phyloP scores from a whole-genome alignment of 2,113 vertebrate genomes.

The Dipodomys ordii region DNA sequence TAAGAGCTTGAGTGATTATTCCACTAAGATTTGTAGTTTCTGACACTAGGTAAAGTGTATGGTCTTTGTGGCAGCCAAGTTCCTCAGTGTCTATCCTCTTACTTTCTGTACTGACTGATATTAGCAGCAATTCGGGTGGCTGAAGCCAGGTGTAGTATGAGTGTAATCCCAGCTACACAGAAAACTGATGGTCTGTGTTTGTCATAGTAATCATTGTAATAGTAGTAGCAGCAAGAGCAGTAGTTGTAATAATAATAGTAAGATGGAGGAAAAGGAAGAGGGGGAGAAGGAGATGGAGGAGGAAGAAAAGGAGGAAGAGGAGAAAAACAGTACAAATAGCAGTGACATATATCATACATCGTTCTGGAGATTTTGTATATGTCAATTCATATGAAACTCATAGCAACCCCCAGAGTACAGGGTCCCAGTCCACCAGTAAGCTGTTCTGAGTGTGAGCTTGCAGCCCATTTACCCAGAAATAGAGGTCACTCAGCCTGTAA shows the following conservation, averaged over 20 bases:
- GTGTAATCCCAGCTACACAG: background rate
- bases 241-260: too few relatives aligned
- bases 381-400: background rate
- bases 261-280: too few relatives aligned
- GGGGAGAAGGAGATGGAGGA: too few relatives aligned
- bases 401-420: background rate
- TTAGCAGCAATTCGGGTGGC: background rate
- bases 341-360: background rate
- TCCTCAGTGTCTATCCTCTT: background rate
- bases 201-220: background rate
- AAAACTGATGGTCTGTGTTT: background rate
- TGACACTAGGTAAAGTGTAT: background rate
- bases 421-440: background rate
- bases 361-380: background rate
- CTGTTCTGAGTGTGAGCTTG: background rate
- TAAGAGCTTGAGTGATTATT: background rate
- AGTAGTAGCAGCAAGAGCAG: background rate
- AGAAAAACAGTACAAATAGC: background rate
- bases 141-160: too few relatives aligned
- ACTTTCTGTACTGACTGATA: background rate
- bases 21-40: background rate
- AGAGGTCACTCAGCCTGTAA: background rate
- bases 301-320: too few relatives aligned
- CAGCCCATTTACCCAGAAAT: background rate
- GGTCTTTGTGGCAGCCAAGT: background rate